Percentiles rank a stretch among this genome's conserved stretches.
phyloP scores from a whole-genome alignment of 2,113 vertebrate species.

The Tor tambroides region DNA sequence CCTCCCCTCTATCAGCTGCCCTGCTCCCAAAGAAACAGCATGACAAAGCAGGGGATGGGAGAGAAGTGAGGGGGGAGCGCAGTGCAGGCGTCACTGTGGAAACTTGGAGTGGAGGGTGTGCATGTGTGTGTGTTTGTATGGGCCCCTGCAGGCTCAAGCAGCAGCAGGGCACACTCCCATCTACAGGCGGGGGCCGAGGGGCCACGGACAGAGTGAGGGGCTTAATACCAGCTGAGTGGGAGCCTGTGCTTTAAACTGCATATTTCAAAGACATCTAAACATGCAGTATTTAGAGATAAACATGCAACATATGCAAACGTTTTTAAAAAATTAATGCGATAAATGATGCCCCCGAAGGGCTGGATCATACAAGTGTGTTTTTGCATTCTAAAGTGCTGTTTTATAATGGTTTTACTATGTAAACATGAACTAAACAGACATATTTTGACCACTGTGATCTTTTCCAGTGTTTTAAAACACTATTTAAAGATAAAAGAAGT shows the following conservation, averaged over 20 bases:
- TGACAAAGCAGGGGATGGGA: conserved; percentile 59
- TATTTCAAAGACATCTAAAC: conserved; percentile 11
- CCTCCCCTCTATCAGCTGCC: conserved; percentile 58
- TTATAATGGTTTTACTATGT: neutral
- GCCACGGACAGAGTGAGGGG: conserved; percentile 13
- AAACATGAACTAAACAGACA: neutral
- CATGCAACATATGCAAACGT: neutral
- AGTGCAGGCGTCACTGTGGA: conserved; percentile 56
- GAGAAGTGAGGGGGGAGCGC: neutral
- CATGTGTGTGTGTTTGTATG: conserved; percentile 38
- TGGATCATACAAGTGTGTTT: neutral
- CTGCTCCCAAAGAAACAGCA: conserved; percentile 58
- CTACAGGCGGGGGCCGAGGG: conserved; percentile 54
- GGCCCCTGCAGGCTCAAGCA: conserved; percentile 39
- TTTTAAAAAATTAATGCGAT: neutral
- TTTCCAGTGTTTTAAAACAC: neutral
- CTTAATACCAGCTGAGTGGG: conserved; percentile 46
- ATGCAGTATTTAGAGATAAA: neutral
- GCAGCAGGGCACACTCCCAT: conserved; percentile 61
- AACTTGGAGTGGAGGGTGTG: conserved; percentile 46
- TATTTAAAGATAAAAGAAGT: neutral
- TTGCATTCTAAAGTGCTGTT: neutral
- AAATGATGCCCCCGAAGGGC: neutral
- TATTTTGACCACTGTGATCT: neutral
- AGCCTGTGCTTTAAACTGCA: conserved; percentile 32